phyloP scores from a whole-genome alignment of 2,888 invertebrate species.

The Caradrina kadenii region DNA sequence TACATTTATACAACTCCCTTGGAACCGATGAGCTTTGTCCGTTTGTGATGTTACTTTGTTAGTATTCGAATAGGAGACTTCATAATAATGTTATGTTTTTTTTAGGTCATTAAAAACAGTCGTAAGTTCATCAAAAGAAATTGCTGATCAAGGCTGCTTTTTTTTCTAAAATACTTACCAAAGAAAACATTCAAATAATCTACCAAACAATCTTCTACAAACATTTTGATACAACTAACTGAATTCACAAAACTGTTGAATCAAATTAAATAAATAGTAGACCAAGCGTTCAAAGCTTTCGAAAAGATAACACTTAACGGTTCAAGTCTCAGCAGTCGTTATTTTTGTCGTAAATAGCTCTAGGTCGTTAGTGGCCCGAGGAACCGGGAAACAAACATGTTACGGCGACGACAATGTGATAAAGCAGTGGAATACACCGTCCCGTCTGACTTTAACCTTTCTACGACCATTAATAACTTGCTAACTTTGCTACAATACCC shows the following conservation, averaged over 20 bases:
- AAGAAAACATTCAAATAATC: not conserved
- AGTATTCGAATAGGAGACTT: constrained; percentile 15
- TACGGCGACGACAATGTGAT: constrained; percentile 74
- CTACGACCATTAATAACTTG: constrained; percentile 81
- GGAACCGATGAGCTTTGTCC: constrained; percentile 64
- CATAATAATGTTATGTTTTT: not conserved
- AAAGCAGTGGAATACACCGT: constrained; percentile 75
- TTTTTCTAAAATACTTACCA: too few species aligned
- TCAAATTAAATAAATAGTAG: constrained; percentile 34
- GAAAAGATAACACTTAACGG: constrained; percentile 78
- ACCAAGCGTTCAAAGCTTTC: constrained; percentile 52
- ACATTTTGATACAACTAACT: constrained; percentile 1
- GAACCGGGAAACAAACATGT: constrained; percentile 75
- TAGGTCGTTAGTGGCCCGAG: constrained; percentile 76
- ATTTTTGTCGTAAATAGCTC: constrained; percentile 79
- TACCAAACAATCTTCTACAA: not conserved
- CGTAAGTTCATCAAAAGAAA: not conserved
- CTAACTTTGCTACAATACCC: constrained; percentile 81
- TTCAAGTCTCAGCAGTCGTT: constrained; percentile 76
- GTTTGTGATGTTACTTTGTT: constrained; percentile 65
- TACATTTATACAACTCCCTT: constrained; percentile 57
- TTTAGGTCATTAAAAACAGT: not conserved
- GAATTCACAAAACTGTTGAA: constrained; percentile 10
- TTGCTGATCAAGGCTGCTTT: not conserved
- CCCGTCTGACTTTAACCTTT: constrained; percentile 68